Percentiles rank a stretch among this genome's conserved stretches.
phyloP scores from a whole-genome alignment of 1,140 invertebrate genomes.

The Drosophila lini region DNA sequence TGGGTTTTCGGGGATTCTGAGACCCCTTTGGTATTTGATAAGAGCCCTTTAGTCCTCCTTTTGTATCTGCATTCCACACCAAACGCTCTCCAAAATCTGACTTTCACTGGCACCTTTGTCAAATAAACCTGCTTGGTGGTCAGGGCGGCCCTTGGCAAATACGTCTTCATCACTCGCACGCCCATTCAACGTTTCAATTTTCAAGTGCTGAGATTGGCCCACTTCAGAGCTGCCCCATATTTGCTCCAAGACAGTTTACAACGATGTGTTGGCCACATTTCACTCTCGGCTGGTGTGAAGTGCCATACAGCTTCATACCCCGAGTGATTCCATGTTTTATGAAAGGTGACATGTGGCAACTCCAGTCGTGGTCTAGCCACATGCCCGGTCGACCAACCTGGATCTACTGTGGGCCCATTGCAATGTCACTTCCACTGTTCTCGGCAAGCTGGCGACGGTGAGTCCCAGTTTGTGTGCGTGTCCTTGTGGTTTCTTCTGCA shows the following conservation, averaged over 20 bases:
- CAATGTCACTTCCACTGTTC: slow-evolving; percentile 66
- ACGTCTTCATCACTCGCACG: slow-evolving; percentile 38
- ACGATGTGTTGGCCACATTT: slow-evolving; percentile 41
- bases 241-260: slow-evolving; percentile 34
- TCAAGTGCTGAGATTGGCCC: slow-evolving; percentile 20
- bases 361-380: slow-evolving; percentile 62
- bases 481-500: slow-evolving; percentile 64
- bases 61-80: slow-evolving; percentile 5
- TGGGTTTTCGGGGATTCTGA: too few relatives aligned
- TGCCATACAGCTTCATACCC: slow-evolving; percentile 47
- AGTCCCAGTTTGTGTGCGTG: slow-evolving; percentile 14
- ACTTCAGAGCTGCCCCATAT: slow-evolving; percentile 14
- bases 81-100: background rate
- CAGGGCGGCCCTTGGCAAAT: slow-evolving; percentile 30
- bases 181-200: slow-evolving; percentile 48
- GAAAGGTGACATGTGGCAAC: slow-evolving; percentile 78
- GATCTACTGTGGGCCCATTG: slow-evolving; percentile 34
- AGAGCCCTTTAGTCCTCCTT: too few relatives aligned
- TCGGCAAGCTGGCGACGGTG: slow-evolving; percentile 12
- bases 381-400: slow-evolving; percentile 34
- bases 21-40: background rate
- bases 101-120: slow-evolving; percentile 46
- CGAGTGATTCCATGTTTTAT: slow-evolving; percentile 80
- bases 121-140: slow-evolving; percentile 47
- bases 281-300: slow-evolving; percentile 36